phyloP scores from a whole-genome alignment of 2,113 vertebrate species.

The Hemiprocne comata region DNA sequence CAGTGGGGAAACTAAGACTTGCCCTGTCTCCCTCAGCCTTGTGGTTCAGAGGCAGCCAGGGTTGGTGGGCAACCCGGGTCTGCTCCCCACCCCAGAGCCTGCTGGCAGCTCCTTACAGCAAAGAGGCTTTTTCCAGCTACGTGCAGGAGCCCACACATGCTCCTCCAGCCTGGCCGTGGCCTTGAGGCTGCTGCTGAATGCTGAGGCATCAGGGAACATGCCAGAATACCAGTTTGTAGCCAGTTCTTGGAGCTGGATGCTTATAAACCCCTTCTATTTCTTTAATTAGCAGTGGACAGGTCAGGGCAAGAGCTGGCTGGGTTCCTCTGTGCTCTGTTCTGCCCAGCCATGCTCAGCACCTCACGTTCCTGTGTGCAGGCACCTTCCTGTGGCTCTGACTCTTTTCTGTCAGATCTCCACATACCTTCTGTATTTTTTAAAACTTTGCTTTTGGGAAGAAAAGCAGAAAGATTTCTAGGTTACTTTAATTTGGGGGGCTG shows the following conservation, averaged over 20 bases:
- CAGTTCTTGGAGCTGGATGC: not conserved
- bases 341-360: not conserved
- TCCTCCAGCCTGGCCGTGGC: not conserved
- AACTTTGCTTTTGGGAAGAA: not conserved
- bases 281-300: not conserved
- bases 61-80: not conserved
- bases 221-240: not conserved
- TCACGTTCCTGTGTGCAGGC: fast-evolving
- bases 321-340: not conserved
- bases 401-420: not conserved
- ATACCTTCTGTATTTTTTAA: not conserved
- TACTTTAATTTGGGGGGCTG: not conserved
- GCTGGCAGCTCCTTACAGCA: fast-evolving
- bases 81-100: too few species aligned
- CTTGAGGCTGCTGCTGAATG: not conserved
- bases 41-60: not conserved
- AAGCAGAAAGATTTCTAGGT: not conserved
- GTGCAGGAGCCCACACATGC: fast-evolving
- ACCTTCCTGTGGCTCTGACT: too few species aligned
- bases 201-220: not conserved
- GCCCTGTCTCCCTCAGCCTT: too few species aligned
- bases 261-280: not conserved
- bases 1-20: not conserved
- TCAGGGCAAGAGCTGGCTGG: not conserved
- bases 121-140: not conserved